Evolutionary conservation across 1,140 invertebrate genomes (phyloP).

Genomic region (Bombus confusus): DNA sequence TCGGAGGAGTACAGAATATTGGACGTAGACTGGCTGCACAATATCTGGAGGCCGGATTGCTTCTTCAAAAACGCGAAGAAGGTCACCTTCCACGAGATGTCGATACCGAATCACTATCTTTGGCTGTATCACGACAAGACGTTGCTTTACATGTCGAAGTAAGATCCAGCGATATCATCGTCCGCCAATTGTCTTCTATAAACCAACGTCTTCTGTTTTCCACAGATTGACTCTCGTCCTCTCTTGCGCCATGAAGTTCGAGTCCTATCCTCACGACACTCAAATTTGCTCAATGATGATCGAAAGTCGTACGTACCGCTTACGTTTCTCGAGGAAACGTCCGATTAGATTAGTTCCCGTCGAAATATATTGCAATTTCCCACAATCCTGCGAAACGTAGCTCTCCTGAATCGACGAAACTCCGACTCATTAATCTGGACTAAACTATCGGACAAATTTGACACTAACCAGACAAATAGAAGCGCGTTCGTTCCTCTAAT

Average conservation of each 20-base stretch:
- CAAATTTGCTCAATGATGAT: constrained; percentile 96
- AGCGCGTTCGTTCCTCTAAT: no score
- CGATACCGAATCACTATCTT: constrained; percentile 95
- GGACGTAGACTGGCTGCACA: constrained; percentile 94
- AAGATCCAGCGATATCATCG: constrained; percentile 72
- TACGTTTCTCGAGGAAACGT: no score
- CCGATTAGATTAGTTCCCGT: no score
- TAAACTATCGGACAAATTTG: no score
- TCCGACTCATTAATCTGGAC: background rate
- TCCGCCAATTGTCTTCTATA: background rate
- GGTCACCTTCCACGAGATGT: constrained; percentile 97
- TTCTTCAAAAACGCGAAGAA: constrained; percentile 97
- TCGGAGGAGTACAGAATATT: constrained; percentile 95
- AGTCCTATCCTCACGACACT: constrained; percentile 94
- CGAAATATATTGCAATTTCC: no score
- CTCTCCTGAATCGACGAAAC: background rate
- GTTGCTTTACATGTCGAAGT: constrained; percentile 95
- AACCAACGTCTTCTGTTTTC: constrained; percentile 59
- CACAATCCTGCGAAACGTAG: background rate
- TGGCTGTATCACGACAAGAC: constrained; percentile 96
- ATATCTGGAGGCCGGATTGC: constrained; percentile 95
- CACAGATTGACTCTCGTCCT: constrained; percentile 92
- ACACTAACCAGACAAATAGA: no score
- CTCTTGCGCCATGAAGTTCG: constrained; percentile 96
- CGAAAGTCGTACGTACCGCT: constrained; percentile 89